Evolutionary conservation across 2,888 invertebrate species (phyloP).

Genomic region (Cheilosia soror): DNA sequence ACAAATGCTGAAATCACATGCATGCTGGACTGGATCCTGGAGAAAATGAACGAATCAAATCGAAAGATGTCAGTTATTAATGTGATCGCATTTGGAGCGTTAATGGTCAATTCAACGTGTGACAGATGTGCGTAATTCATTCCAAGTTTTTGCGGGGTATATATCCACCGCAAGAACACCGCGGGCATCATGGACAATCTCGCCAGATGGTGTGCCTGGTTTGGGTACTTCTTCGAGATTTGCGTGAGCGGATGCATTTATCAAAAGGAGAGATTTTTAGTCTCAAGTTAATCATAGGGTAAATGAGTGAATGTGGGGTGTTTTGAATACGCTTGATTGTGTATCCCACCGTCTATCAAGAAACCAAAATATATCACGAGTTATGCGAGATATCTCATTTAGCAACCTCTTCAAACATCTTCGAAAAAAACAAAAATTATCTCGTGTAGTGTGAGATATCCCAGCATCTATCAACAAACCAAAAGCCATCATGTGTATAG

Average conservation of each 20-base stretch:
- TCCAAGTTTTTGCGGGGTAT: constrained; percentile 59
- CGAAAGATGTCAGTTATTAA: constrained; percentile 83
- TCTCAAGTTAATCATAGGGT: constrained; percentile 27
- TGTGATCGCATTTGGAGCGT: constrained; percentile 83
- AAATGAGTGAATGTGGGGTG: not conserved
- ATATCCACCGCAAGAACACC: not conserved
- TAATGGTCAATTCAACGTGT: constrained; percentile 84
- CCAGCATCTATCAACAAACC: no score
- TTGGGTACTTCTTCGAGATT: constrained; percentile 27
- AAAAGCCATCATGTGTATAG: no score
- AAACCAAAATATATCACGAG: no score
- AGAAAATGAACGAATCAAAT: constrained; percentile 81
- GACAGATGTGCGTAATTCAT: constrained; percentile 84
- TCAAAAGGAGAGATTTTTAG: constrained; percentile 44
- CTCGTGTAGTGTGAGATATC: no score
- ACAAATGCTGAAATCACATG: constrained; percentile 29
- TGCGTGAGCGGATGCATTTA: constrained; percentile 74
- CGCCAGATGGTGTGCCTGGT: constrained; percentile 53
- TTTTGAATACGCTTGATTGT: not conserved
- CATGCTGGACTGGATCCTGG: constrained; percentile 16
- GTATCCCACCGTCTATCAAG: no score
- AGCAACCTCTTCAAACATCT: no score
- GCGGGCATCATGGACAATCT: constrained; percentile 12
- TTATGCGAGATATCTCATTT: no score
- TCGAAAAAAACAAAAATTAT: no score